phyloP scores from a whole-genome alignment of 2,113 vertebrate genomes.

The Cottus gobio region DNA sequence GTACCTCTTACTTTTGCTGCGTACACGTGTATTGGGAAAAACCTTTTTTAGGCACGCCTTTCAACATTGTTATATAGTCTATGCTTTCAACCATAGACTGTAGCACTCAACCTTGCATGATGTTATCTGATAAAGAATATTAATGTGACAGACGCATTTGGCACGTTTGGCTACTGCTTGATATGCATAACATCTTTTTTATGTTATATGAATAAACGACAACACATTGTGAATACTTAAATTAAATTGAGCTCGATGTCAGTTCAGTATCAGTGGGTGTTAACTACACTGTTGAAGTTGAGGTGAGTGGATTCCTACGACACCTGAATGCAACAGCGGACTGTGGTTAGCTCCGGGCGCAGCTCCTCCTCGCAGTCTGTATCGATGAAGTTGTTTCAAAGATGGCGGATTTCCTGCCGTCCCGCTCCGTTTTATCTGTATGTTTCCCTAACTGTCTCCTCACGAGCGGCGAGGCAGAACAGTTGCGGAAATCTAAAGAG shows the following conservation, averaged over 20 bases:
- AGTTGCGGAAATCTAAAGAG: conserved; percentile 92
- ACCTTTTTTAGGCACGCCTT: neutral
- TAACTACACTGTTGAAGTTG: neutral
- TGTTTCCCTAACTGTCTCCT: conserved; percentile 95
- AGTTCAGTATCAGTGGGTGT: neutral
- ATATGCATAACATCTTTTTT: neutral
- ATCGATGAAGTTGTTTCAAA: conserved; percentile 91
- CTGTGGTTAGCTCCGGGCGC: conserved; percentile 29
- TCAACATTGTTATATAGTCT: neutral
- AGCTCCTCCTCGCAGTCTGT: conserved; percentile 67
- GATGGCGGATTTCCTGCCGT: conserved; percentile 99
- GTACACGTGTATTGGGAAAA: neutral
- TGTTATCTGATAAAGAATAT: too few relatives aligned
- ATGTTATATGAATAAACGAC: neutral
- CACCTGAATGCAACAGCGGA: conserved; percentile 29
- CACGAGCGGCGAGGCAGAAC: conserved; percentile 91
- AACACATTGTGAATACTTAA: too few relatives aligned
- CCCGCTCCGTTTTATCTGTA: conserved; percentile 90
- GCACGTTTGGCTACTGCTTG: too few relatives aligned
- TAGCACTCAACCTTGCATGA: too few relatives aligned
- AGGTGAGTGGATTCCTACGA: conserved; percentile 21
- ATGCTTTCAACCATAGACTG: too few relatives aligned
- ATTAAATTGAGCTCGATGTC: neutral
- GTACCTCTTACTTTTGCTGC: conserved; percentile 5
- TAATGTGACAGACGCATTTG: neutral